Percentiles rank a stretch among this genome's conserved stretches.
Evolutionary conservation across 2,113 vertebrate species (phyloP).

Genomic region (Daubentonia madagascariensis): DNA sequence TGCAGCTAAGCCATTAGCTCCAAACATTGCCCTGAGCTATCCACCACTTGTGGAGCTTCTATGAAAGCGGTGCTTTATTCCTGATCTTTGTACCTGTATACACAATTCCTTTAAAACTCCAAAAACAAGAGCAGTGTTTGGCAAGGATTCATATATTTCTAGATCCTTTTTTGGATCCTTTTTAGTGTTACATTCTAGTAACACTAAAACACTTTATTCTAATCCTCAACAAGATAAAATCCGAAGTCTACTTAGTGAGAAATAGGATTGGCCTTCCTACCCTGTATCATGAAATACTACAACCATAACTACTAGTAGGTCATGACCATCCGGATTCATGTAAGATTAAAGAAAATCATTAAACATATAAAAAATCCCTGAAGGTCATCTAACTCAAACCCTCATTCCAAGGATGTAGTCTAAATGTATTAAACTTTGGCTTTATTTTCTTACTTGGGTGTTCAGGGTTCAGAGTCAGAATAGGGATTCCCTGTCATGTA

Average conservation of each 20-base stretch:
- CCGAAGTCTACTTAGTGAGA: neutral
- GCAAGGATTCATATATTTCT: neutral
- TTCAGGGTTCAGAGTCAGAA: neutral
- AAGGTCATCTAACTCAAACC: neutral
- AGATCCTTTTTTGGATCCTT: neutral
- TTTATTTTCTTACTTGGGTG: neutral
- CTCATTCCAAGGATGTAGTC: neutral
- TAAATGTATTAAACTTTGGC: neutral
- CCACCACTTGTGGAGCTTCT: neutral
- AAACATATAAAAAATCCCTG: neutral
- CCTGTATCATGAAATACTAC: neutral
- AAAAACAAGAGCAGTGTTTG: neutral
- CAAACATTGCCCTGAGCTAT: neutral
- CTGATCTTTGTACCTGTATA: neutral
- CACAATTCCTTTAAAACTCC: neutral
- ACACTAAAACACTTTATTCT: neutral
- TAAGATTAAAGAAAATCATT: slow-evolving; percentile 15
- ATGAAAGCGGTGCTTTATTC: neutral
- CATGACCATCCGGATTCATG: neutral
- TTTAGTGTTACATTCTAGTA: neutral
- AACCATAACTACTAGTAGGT: neutral
- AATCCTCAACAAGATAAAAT: neutral
- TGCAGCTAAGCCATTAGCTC: neutral
- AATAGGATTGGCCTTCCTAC: neutral
- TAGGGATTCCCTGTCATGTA: neutral